Base-by-base conservation (phyloP, 23 tunicate species). In the Corella eumyota region DNA sequence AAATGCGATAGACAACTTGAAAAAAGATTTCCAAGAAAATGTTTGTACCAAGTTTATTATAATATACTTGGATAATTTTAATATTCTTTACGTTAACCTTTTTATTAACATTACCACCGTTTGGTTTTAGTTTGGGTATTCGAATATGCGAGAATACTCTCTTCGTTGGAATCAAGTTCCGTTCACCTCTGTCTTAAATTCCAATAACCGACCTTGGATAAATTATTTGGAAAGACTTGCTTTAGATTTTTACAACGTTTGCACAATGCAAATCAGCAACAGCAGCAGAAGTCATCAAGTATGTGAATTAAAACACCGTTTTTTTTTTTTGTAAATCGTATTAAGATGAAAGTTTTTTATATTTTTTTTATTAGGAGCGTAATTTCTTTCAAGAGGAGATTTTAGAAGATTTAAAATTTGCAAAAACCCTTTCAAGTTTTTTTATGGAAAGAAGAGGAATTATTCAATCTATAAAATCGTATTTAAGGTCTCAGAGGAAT, bases 241-340 rank as follows among this genome's bases (percentile, higher is more conserved):
- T 19, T 55, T 56, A 35, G 82, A 75, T 33, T 75, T 75, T 38
- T 66, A 46, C 49, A 75, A 66, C 40, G 82, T 58, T 1, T 66
- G 72, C 45, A 68, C 74, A 47, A 54, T 68, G 63, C 74, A 68
- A 26, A 68, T 68, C 33, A 21, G 36, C 40, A 54, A 54, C n/a
- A 50, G 63, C 5, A 13, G 20, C 4, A 52, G 36, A 36, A 36
- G 36, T n/a, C 6, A 15, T 20, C 23, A 13, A 7, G n/a, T n/a
- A n/a, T 40, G 48, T 40, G 11, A 15, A 40, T 40, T 40, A 9
- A 40, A 40, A 40, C 15, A 40, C 48, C 15, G 48, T 40, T 40
- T 11, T 40, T 40, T 40, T 40, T 51, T 51, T 51, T 51, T 51
- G 23, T 51, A n/a, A 7, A 7, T 51, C 15, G 48, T 9, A 9